Conservation (phyloP, 2,797 vertebrate species). For the Coreius guichenoti region DNA sequence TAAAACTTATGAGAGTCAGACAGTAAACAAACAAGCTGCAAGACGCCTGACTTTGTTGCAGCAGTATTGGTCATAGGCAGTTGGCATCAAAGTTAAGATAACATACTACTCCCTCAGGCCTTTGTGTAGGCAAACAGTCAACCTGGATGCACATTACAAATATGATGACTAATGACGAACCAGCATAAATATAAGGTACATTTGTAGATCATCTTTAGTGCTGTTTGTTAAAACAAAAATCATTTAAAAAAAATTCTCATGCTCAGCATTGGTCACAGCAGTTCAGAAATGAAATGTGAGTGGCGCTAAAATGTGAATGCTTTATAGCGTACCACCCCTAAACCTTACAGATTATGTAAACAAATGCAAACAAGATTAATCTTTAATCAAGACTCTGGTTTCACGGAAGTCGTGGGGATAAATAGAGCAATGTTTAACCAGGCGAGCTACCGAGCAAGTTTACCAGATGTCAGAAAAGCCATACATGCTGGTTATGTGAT, state of each 20-base stretch:
- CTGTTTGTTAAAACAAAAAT: not conserved
- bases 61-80: not conserved
- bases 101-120: constrained; percentile 29
- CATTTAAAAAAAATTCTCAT: not conserved
- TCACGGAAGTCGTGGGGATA: not conserved
- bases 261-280: not conserved
- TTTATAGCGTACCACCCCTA: not conserved
- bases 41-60: constrained; percentile 39
- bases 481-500: not conserved
- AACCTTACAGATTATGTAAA: not conserved
- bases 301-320: not conserved
- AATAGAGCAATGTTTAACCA: not conserved
- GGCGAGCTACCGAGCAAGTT: not conserved
- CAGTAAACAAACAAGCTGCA: constrained; percentile 51
- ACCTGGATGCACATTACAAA: not conserved
- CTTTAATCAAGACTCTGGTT: not conserved
- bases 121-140: not conserved
- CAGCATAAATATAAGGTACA: not conserved
- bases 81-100: constrained; percentile 33
- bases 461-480: not conserved
- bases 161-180: not conserved
- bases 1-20: constrained; percentile 49
- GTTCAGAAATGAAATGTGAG: not conserved
- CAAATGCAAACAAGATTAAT: not conserved
- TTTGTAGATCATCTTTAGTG: not conserved